Evolutionary conservation across 2,888 invertebrate species (phyloP).

Genomic region (Folsomia manolachei): DNA sequence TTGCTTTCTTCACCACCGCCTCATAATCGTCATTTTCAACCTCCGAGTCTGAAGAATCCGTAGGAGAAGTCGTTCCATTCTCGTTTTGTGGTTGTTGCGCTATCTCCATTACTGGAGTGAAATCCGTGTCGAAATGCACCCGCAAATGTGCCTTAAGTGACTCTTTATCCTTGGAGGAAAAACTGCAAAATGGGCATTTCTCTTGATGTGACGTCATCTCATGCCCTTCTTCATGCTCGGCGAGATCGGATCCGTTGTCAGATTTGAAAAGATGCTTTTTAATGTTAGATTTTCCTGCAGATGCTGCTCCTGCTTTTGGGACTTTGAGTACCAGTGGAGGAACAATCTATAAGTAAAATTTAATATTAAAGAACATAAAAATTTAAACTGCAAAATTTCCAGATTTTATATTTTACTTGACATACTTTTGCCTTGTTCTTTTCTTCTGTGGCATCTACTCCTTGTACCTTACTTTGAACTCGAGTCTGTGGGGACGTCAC

Average conservation of each 20-base stretch:
- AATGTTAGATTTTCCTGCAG: too few species aligned
- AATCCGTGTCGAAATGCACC: conserved; percentile 64
- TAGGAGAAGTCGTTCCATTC: not conserved
- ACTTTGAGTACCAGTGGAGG: not conserved
- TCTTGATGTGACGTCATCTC: not conserved
- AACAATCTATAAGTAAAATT: not conserved
- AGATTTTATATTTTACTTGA: not conserved
- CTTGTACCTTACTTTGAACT: too few species aligned
- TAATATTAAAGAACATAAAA: not conserved
- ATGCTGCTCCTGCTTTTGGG: not conserved
- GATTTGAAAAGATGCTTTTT: not conserved
- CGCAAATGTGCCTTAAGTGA: conserved; percentile 75
- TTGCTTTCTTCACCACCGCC: not conserved
- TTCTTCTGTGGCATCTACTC: too few species aligned
- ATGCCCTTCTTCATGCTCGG: not conserved
- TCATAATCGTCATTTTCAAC: not conserved
- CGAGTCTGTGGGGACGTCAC: too few species aligned
- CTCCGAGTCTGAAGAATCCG: not conserved
- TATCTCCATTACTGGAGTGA: not conserved
- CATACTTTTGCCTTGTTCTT: not conserved
- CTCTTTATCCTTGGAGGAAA: conserved; percentile 70
- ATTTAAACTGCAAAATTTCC: not conserved
- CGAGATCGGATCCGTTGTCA: not conserved
- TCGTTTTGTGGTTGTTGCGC: not conserved
- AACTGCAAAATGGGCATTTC: conserved; percentile 77